A percentile compares a stretch with the other conserved stretches of the same genome.
phyloP scores from a whole-genome alignment of 2,888 invertebrate genomes.

The Bellardia pandia region DNA sequence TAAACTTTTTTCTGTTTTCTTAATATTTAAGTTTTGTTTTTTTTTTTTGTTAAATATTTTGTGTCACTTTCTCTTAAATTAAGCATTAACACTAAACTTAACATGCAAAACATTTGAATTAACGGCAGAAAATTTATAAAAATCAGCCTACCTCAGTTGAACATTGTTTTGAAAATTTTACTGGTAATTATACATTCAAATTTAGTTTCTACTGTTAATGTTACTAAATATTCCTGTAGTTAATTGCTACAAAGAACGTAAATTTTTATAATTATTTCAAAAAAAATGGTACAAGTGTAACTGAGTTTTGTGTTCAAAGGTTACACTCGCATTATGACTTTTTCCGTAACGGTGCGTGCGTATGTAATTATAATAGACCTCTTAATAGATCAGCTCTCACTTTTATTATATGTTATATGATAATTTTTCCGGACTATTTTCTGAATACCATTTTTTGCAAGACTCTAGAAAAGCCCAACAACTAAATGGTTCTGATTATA shows the following conservation, averaged over 20 bases:
- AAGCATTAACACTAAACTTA: conserved; percentile 2
- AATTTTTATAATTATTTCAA: background rate
- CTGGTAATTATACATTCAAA: background rate
- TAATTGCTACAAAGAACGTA: background rate
- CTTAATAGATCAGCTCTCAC: too few relatives aligned
- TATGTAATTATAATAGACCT: background rate
- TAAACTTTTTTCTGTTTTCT: background rate
- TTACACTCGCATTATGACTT: background rate
- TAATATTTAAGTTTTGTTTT: background rate
- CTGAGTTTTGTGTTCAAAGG: background rate
- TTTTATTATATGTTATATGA: too few relatives aligned
- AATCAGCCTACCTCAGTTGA: conserved; percentile 1
- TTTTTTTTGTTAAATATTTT: conserved; percentile 34
- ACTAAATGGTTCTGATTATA: too few relatives aligned
- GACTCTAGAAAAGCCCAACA: too few relatives aligned
- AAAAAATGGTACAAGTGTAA: background rate
- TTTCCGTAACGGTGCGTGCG: background rate
- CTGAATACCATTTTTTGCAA: too few relatives aligned
- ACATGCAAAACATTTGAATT: conserved; percentile 5
- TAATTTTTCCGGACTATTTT: too few relatives aligned
- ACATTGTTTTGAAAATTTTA: conserved; percentile 18
- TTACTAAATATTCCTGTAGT: background rate
- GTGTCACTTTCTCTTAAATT: conserved; percentile 65
- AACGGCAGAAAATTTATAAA: background rate
- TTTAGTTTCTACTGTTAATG: background rate